These are phyloP conservation scores for Ginglymostoma cirratum DNA, from an alignment of 2,113 vertebrate genomes.

Conservation along the genomic window DNA sequence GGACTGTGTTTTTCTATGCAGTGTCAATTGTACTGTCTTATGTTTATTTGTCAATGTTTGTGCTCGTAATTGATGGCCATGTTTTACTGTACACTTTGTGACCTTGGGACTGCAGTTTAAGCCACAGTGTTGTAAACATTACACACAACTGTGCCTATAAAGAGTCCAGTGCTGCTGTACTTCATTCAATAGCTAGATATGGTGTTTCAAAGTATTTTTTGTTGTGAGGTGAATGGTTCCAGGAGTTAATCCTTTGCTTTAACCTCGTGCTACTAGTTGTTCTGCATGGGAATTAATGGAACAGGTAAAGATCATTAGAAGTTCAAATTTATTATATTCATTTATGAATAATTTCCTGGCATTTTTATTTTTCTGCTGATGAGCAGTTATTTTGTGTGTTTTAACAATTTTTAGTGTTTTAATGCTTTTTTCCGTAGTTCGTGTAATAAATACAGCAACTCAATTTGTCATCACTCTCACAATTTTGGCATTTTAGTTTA, in stretches of 20 bases:
- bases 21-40: constrained; percentile 70
- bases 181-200: constrained; percentile 55
- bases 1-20: constrained; percentile 87
- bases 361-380: background rate
- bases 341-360: background rate
- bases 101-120: constrained; percentile 69
- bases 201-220: constrained; percentile 55
- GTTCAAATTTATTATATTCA: background rate
- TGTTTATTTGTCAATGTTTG: constrained; percentile 71
- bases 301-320: background rate
- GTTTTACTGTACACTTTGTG: constrained; percentile 74
- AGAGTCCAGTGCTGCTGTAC: constrained; percentile 70
- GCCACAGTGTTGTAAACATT: constrained; percentile 66
- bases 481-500: background rate
- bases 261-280: constrained; percentile 14
- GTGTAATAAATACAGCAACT: background rate
- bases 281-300: constrained; percentile 36
- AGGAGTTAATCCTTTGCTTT: constrained; percentile 47
- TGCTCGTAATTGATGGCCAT: constrained; percentile 75
- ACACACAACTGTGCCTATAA: constrained; percentile 64
- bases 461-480: background rate
- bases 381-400: background rate
- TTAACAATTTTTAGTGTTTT: background rate
- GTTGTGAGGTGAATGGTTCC: constrained; percentile 60
- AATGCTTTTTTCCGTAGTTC: background rate